These are phyloP conservation scores for Bubalus kerabau DNA, from an alignment of 2,113 vertebrate genomes.

Conservation along the genomic window DNA sequence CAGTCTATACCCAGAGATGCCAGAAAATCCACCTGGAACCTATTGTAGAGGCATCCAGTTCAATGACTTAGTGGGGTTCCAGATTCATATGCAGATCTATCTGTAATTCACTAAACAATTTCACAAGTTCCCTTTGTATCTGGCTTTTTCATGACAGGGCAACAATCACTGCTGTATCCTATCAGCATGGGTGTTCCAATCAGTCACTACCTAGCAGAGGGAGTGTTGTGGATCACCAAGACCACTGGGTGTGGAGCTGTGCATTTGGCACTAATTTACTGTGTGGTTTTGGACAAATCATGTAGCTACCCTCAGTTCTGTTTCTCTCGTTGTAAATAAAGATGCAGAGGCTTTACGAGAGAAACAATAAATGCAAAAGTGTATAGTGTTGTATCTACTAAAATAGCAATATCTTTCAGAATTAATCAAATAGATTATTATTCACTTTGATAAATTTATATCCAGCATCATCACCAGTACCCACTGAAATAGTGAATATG, in stretches of 20 bases:
- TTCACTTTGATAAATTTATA: background rate
- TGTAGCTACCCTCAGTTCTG: background rate
- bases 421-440: background rate
- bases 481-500: background rate
- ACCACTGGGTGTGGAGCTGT: rapidly evolving
- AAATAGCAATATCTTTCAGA: background rate
- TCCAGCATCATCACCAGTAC: background rate
- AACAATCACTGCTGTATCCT: background rate
- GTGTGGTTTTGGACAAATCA: background rate
- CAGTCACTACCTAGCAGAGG: background rate
- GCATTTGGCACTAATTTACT: background rate
- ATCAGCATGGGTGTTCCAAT: background rate
- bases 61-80: background rate
- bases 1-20: background rate
- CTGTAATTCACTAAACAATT: background rate
- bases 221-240: background rate
- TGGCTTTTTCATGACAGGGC: background rate
- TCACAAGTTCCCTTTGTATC: background rate
- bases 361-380: background rate
- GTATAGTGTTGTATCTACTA: background rate
- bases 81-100: background rate
- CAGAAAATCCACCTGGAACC: background rate
- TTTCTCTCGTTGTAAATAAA: background rate
- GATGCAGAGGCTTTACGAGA: background rate
- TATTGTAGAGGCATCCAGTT: background rate